A percentile compares a stretch with the other conserved stretches of the same genome.
These are phyloP conservation scores for Copsychus sechellarum DNA, from an alignment of 2,113 vertebrate genomes.

Conservation along the genomic window DNA sequence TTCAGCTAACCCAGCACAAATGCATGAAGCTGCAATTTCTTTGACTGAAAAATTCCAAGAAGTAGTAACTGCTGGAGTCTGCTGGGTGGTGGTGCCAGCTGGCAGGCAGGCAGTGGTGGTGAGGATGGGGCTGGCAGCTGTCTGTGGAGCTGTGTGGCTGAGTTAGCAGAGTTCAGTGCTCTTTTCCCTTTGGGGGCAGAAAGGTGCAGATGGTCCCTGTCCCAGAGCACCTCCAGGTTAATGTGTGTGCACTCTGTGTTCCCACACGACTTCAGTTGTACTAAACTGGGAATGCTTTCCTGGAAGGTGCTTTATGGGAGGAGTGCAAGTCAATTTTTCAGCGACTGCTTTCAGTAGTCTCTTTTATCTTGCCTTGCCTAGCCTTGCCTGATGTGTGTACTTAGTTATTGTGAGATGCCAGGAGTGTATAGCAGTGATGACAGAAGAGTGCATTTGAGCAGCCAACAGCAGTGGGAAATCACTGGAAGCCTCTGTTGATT, in stretches of 20 bases:
- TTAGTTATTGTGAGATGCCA: background rate
- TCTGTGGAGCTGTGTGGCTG: background rate
- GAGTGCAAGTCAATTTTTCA: background rate
- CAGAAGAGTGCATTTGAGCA: background rate
- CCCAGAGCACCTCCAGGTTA: background rate
- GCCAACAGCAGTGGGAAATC: background rate
- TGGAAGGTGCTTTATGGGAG: background rate
- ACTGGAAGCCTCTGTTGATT: background rate
- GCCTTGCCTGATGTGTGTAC: background rate
- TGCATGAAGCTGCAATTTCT: background rate
- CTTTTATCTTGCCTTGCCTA: background rate
- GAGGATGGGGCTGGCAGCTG: background rate
- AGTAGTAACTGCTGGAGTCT: rapidly evolving
- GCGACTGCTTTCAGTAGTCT: background rate
- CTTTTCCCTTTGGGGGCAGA: background rate
- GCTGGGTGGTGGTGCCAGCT: background rate
- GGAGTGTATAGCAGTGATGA: rapidly evolving
- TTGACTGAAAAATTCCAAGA: background rate
- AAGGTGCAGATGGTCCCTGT: background rate
- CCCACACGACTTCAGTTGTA: rapidly evolving
- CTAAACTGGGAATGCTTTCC: background rate
- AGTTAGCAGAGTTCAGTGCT: background rate
- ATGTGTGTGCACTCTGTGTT: rapidly evolving
- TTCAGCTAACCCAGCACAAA: background rate
- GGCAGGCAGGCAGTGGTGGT: background rate